Evolutionary conservation across 2,797 vertebrate species (phyloP), one percentile per base, ranked within the genome.

Genomic region (Pristis pectinata): DNA sequence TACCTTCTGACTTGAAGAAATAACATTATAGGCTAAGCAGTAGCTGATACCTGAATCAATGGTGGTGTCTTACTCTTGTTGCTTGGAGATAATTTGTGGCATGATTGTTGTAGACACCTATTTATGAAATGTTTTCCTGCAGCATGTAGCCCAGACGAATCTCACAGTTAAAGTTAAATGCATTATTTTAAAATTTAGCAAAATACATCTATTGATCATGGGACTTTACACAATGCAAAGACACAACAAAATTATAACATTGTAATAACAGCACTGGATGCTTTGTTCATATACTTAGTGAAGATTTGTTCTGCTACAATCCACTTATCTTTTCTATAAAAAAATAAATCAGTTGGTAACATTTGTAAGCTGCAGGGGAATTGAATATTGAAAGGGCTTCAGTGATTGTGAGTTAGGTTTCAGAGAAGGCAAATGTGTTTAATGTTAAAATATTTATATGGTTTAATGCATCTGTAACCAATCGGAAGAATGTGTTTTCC

Each of bases 401-500:
- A 44, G 91, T 93, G 8, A 53, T 70, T 49, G 91, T 34, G 44
- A 53, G 44, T 53, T 27, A 9, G 44, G 70, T 53, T 44, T 76
- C 24, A 34, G 67, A 74, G 67, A 94, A 72, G 44, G 70, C 41
- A 34, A 74, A 94, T 74, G 11, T 34, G 70, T 13, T 70, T 72
- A 76, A 94, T 94, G 70, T 53, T 56, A 70, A 94, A 94, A 94
- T 94, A 94, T 94, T 94, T 94, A 94, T 22, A 74, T 70, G 19
- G 41, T 76, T 94, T 94, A 74, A 74, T 74, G 92, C 92, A 72
- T 74, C 92, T 74, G 30, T 72, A 94, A 76, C 70, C 67, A 74
- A 41, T 91, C 17, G 17, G 70, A 76, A 76, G 70, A 49, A 94
- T 94, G 70, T 30, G 2, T 53, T 94, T 94, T 76, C 92, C 41